Base-by-base conservation (phyloP, 2,113 vertebrate species). In the Tupaia chinensis region DNA sequence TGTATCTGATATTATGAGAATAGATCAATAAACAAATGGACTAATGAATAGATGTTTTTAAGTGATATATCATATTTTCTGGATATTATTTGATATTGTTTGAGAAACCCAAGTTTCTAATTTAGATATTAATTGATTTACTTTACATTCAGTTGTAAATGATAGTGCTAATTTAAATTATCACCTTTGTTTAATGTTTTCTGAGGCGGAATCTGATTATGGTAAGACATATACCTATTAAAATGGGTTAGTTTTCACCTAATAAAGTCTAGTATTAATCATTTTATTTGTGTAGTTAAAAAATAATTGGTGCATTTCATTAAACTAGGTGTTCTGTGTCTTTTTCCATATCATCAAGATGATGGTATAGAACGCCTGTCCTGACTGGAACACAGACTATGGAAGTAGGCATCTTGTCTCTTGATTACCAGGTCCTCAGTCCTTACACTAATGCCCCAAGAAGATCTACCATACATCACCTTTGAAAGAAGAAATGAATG, bases 91-190 rank as follows among this genome's bases (percentile, higher is more conserved):
- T 89, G 29, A 22, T 34, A 72, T 85, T 11, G 74, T 88, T 76
- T n/a, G 82, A 78, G 69, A 86, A 82, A 78, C 10, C 44, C 15
- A 87, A 74, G 11, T 81, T 94, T 44, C 53, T 61, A 63, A 85
- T 78, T 88, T 87, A 58, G 32, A 23, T 87, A 68, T 90, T 80
- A 81, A 70, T 65, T 92, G 12, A 54, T 69, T 94, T 92, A 84
- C 8, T 13, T 27, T 70, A 89, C 0, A 54, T 32, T 1, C 13
- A 68, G n/a, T 76, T 92, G 7, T 34, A 94, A 95, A 94, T 93
- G 20, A 82, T 79, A 79, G 44, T 91, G 58, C 60, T 89, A 29
- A 77, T 81, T 87, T 84, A 77, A 90, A 66, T 95, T 34, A 34
- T 74, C 61, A 80, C 3, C 23, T 84, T 70, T 8, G 58, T 61